phyloP scores from a whole-genome alignment of 2,113 vertebrate genomes.

The Zeus faber region DNA sequence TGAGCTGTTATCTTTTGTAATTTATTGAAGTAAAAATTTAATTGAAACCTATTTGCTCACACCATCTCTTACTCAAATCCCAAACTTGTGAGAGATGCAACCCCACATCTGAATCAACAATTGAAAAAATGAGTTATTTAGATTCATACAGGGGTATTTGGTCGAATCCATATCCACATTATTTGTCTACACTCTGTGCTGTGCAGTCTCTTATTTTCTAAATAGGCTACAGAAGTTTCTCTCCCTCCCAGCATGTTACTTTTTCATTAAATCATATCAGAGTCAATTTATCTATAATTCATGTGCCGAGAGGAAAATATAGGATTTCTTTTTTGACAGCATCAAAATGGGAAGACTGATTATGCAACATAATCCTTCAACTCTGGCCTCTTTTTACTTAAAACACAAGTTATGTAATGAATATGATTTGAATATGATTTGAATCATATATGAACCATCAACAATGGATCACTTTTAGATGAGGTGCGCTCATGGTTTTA shows the following conservation, averaged over 20 bases:
- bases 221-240: constrained; percentile 22
- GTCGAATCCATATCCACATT: too few species aligned
- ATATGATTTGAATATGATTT: constrained; percentile 43
- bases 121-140: too few species aligned
- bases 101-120: too few species aligned
- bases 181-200: neutral
- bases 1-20: too few species aligned
- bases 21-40: too few species aligned
- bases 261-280: constrained; percentile 60
- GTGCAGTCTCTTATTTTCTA: constrained; percentile 24
- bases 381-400: constrained; percentile 37
- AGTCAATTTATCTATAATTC: constrained; percentile 53
- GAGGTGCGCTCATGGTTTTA: neutral
- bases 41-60: too few species aligned
- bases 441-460: constrained; percentile 28
- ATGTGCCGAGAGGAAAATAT: constrained; percentile 38
- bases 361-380: constrained; percentile 53
- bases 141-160: too few species aligned
- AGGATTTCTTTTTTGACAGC: constrained; percentile 50
- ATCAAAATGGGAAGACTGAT: constrained; percentile 50
- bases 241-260: constrained; percentile 35
- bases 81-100: too few species aligned
- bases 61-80: too few species aligned
- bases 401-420: constrained; percentile 55
- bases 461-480: constrained; percentile 24